phyloP scores from a whole-genome alignment of 2,797 vertebrate genomes.

The Denticeps clupeoides region DNA sequence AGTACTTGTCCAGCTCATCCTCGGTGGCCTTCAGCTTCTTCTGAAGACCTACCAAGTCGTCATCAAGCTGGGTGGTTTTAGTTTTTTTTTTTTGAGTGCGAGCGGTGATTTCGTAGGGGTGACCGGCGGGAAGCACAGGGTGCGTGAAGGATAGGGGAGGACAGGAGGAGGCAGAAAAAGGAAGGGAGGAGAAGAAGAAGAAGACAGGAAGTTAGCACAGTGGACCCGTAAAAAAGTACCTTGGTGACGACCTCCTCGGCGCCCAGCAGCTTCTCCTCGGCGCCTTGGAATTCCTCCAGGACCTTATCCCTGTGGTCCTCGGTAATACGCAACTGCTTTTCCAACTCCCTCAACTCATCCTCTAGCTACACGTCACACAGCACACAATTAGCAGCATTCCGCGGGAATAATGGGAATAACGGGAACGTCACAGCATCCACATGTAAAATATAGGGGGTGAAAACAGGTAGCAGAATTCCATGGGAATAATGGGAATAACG shows the following conservation, averaged over 20 bases:
- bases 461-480: too few relatives aligned
- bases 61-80: slow-evolving; percentile 74
- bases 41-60: slow-evolving; percentile 91
- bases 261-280: slow-evolving; percentile 86
- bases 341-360: slow-evolving; percentile 89
- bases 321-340: slow-evolving; percentile 87
- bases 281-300: slow-evolving; percentile 87
- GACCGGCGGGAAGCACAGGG: slow-evolving; percentile 58
- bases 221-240: too few relatives aligned
- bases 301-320: slow-evolving; percentile 95
- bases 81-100: slow-evolving; percentile 20
- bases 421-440: too few relatives aligned
- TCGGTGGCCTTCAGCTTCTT: slow-evolving; percentile 98
- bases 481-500: too few relatives aligned
- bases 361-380: slow-evolving; percentile 88
- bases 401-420: too few relatives aligned
- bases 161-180: slow-evolving; percentile 52
- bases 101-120: slow-evolving; percentile 40
- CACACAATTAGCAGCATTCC: slow-evolving; percentile 50
- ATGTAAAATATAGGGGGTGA: too few relatives aligned
- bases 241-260: slow-evolving; percentile 89
- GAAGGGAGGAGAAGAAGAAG: slow-evolving; percentile 42
- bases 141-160: slow-evolving; percentile 53
- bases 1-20: slow-evolving; percentile 99
- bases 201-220: slow-evolving; percentile 45